Base-by-base conservation (phyloP, 2,797 vertebrate genomes). In the Eurystomus glaucurus region DNA sequence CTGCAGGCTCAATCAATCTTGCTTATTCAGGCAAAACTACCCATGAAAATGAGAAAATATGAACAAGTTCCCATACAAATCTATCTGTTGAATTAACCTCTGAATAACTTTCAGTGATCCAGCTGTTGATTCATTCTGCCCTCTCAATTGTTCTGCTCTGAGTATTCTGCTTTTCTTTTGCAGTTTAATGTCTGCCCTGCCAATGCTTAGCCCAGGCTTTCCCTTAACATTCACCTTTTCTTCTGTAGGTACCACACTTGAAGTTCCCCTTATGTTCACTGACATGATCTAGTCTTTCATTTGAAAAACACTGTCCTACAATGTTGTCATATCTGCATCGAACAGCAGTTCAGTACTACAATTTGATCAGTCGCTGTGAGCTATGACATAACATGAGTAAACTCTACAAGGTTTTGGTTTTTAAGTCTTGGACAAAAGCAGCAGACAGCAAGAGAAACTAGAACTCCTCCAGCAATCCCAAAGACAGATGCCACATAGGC, bases 11-110 rank as follows among this genome's bases (percentile, higher is more conserved):
- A 89, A 75, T 64, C 60, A 46, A 22, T 82, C 58, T 57, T 86
- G 50, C 46, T 94, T 92, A 80, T 58, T 87, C 55, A 92, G 52
- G 64, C 52, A 90, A 83, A 95, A 37, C n/a, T 83, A 17, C 22
- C 21, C 33, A 45, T 9, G 25, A 90, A 80, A 84, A 64, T 46
- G 10, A 82, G 39, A 62, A 94, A 84, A 71, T 20, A 88, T 9
- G 9, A 77, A 54, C 37, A 35, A 79, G 20, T 12, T 72, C 66
- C 58, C 51, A 62, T 8, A 82, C 7, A 85, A 72, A 70, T 19
- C 20, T 61, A 48, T 48, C 60, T 76, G 26, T 55, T 82, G 78
- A 86, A 75, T 72, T 94, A 85, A 88, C 21, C n/a, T 85, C 52
- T 41, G 16, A 62, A 20, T 25, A 80, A 68, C 21, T 89, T 70